phyloP scores from a whole-genome alignment of 2,113 vertebrate species.

The Tenrec ecaudatus region DNA sequence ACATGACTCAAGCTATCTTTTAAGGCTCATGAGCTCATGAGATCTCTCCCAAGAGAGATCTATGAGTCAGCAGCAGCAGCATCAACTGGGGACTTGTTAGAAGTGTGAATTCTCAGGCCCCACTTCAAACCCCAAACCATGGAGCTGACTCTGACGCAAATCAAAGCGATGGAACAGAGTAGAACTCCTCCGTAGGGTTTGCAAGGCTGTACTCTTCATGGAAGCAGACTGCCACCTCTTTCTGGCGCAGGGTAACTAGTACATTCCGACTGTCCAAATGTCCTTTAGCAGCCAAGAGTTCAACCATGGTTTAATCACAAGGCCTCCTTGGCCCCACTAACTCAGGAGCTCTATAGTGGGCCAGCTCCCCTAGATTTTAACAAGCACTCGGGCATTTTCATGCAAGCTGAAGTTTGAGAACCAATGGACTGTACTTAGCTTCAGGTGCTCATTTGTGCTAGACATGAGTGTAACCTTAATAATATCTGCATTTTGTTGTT shows the following conservation, averaged over 20 bases:
- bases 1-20: background rate
- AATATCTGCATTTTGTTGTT: too few species aligned
- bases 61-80: background rate
- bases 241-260: background rate
- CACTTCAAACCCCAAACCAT: background rate
- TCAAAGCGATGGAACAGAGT: background rate
- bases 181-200: background rate
- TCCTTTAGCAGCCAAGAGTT: background rate
- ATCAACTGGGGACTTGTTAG: background rate
- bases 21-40: too few species aligned
- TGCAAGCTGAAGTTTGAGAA: background rate
- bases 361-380: background rate
- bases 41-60: background rate
- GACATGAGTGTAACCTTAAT: too few species aligned
- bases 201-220: background rate
- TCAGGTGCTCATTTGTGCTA: too few species aligned
- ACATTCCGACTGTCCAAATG: background rate
- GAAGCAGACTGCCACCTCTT: background rate
- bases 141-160: background rate
- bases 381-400: background rate
- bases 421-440: background rate
- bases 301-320: background rate
- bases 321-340: background rate
- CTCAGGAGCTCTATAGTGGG: background rate
- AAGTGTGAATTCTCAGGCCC: background rate